Evolutionary conservation across 1,140 invertebrate species (phyloP).

Genomic region (Choristoneura fumiferana): DNA sequence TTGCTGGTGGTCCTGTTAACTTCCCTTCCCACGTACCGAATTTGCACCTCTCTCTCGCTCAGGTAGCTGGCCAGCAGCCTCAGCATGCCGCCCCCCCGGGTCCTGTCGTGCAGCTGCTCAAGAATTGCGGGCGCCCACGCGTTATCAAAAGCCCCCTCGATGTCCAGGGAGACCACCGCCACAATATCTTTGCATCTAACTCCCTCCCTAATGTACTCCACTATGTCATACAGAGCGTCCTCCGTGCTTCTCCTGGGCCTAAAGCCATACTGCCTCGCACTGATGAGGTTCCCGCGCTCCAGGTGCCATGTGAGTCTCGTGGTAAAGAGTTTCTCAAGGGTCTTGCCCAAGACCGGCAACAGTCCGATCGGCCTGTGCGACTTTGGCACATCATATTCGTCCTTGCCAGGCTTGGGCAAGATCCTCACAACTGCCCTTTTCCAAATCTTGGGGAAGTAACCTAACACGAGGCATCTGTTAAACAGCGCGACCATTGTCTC

Average conservation of each 20-base stretch:
- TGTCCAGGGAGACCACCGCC: slow-evolving; percentile 31
- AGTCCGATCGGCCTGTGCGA: no score
- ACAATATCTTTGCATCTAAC: neutral
- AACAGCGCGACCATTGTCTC: no score
- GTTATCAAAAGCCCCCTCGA: slow-evolving; percentile 46
- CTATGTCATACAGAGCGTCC: slow-evolving; percentile 4
- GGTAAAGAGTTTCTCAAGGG: no score
- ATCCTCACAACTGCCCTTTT: no score
- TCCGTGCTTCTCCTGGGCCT: slow-evolving; percentile 21
- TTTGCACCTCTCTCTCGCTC: neutral
- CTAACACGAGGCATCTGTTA: no score
- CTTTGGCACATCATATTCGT: no score
- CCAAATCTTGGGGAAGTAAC: no score
- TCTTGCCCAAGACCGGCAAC: no score
- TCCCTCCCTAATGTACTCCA: neutral
- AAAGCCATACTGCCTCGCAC: slow-evolving; percentile 14
- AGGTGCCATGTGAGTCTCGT: no score
- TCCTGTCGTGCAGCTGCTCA: slow-evolving; percentile 16
- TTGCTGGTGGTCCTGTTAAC: slow-evolving; percentile 19
- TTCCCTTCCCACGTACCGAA: neutral
- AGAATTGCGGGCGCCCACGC: slow-evolving; percentile 34
- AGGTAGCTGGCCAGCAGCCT: slow-evolving; percentile 2
- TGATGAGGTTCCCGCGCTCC: neutral
- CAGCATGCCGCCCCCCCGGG: neutral
- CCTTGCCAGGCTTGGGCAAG: no score